Conservation (phyloP, 2,113 vertebrate species). For the Rhinopithecus roxellana region DNA sequence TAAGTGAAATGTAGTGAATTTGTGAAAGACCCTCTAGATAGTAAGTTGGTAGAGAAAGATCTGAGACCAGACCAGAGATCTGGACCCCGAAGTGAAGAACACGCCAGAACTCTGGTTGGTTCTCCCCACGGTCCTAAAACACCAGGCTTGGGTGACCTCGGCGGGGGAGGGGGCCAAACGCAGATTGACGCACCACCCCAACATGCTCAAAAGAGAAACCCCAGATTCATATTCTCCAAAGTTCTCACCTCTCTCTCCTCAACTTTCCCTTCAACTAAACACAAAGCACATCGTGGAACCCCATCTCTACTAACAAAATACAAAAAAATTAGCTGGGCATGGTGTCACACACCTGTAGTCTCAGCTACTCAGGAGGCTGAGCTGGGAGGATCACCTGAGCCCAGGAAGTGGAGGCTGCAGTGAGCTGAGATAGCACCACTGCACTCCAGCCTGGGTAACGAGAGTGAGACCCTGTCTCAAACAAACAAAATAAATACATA, state of each 20-base stretch:
- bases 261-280: not conserved
- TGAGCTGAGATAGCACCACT: too few relatives aligned
- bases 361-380: too few relatives aligned
- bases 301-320: too few relatives aligned
- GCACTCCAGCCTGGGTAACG: too few relatives aligned
- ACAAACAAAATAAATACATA: too few relatives aligned
- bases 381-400: too few relatives aligned
- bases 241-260: not conserved
- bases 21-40: not conserved
- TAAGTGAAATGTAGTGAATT: too few relatives aligned
- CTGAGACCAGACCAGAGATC: not conserved
- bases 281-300: not conserved
- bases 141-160: not conserved
- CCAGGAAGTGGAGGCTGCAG: too few relatives aligned
- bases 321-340: too few relatives aligned
- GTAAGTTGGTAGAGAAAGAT: not conserved
- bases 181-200: too few relatives aligned
- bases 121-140: not conserved
- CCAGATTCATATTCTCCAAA: not conserved
- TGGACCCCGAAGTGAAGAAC: not conserved
- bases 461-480: too few relatives aligned
- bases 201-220: not conserved
- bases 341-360: too few relatives aligned
- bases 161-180: fast-evolving
- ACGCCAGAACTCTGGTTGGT: fast-evolving